These are phyloP conservation scores for Drosophila santomea DNA, from an alignment of 1,140 invertebrate species.

Conservation along the genomic window DNA sequence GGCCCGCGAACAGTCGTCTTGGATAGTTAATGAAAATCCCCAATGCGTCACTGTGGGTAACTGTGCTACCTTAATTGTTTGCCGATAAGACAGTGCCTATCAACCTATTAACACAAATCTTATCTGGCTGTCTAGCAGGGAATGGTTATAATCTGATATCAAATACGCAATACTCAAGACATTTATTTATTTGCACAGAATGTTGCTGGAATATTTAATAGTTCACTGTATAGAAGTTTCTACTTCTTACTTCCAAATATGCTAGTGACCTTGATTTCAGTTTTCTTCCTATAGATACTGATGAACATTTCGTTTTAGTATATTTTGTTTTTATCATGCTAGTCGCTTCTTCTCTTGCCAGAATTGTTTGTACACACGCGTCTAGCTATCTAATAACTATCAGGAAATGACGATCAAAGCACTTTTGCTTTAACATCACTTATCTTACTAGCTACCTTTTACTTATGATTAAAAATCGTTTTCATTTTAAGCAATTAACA, in stretches of 20 bases:
- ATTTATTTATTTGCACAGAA: no score
- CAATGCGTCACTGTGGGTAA: slow-evolving; percentile 21
- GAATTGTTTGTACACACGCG: no score
- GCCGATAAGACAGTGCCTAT: slow-evolving; percentile 27
- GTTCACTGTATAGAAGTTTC: no score
- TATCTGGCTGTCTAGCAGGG: slow-evolving; percentile 11
- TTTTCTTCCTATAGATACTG: no score
- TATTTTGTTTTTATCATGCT: no score
- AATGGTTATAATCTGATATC: slow-evolving; percentile 3
- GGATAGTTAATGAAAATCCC: slow-evolving; percentile 24
- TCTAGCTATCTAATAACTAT: no score
- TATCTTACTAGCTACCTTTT: not conserved
- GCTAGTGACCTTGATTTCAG: no score
- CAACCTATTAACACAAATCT: slow-evolving; percentile 1
- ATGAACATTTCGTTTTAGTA: no score
- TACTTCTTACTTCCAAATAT: no score
- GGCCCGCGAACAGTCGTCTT: slow-evolving; percentile 4
- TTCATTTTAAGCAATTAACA: not conserved
- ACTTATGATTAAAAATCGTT: not conserved
- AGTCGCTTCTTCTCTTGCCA: no score
- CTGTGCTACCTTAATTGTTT: slow-evolving; percentile 12
- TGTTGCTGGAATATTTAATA: no score
- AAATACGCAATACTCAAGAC: not conserved
- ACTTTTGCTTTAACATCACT: not conserved
- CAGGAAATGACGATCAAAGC: no score